Percentiles rank a stretch among this genome's conserved stretches.
These are phyloP conservation scores for Colinus virginianus DNA, from an alignment of 2,113 vertebrate genomes.

Conservation along the genomic window DNA sequence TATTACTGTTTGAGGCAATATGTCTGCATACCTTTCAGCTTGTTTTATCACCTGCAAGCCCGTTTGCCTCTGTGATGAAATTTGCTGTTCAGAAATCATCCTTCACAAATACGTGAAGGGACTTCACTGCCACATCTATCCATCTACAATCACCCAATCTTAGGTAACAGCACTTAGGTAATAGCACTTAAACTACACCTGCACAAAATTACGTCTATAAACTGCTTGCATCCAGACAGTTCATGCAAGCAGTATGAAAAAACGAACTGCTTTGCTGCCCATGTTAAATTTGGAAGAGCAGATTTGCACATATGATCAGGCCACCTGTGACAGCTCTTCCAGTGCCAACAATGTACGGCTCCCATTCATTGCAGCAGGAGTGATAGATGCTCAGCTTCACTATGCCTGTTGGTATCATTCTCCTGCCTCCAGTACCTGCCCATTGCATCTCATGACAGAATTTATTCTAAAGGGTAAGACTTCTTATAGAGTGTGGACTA, in stretches of 20 bases:
- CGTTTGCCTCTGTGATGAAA: background rate
- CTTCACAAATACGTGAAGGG: background rate
- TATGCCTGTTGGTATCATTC: background rate
- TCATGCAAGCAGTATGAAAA: background rate
- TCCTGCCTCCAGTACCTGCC: background rate
- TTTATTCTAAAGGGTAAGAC: background rate
- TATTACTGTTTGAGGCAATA: background rate
- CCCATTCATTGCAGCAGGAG: background rate
- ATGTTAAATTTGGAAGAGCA: background rate
- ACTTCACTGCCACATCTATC: background rate
- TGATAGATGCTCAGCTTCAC: conserved; percentile 14
- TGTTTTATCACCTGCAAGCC: background rate
- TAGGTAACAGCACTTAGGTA: background rate
- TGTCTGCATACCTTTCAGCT: background rate
- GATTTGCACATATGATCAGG: background rate
- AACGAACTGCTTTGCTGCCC: conserved; percentile 33
- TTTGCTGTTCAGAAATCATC: background rate
- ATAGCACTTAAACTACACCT: conserved; percentile 21
- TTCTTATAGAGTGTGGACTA: background rate
- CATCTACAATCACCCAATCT: background rate
- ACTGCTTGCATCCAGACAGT: conserved; percentile 22
- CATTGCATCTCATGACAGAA: background rate
- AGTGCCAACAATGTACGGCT: background rate
- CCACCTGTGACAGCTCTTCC: background rate
- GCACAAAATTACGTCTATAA: conserved; percentile 24